Base-by-base conservation (phyloP, 2,113 vertebrate genomes). In the Lagenorhynchus albirostris region DNA sequence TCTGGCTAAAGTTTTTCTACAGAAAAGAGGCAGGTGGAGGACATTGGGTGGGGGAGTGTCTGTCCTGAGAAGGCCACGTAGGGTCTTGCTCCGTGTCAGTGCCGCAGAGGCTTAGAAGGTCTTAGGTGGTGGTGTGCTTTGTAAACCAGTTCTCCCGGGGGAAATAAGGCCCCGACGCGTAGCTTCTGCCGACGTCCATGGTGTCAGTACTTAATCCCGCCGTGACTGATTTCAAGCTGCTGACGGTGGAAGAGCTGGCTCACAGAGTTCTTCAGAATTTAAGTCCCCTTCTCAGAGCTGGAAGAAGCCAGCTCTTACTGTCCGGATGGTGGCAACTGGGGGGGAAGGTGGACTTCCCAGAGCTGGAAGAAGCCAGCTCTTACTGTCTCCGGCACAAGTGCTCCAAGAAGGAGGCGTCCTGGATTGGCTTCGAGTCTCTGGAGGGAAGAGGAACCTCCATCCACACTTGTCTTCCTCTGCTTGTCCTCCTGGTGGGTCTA, bases 131-230 rank as follows among this genome's bases (percentile, higher is more conserved):
- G 23, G 14, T 17, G 3, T 38, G 13, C 47, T 15, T 21, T 29
- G 36, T 12, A 10, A 60, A 4, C 36, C 10, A 1, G 20, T 47
- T 55, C 9, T 44, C 17, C 29, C 17, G 8, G 23, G 23, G 14
- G 15, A 12, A 29, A 31, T 11, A 44, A 50, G 15, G 23, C 41
- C 31, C 11, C 29, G 36, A 41, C 4, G 12, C 17, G 47, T 2
- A 2, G 76, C 36, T 17, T 2, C 41, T 13, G 9, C 36, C 29
- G 1, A 18, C 4, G 17, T 6, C 74, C 31, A 0, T n/a, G 21
- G 50, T 70, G 77, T 13, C 33, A 58, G 17, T 1, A 13, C 33
- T 15, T 9, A 6, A 6, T 3, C 14, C 50, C 1, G 2, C 20
- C 63, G 0, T 12, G 21, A 70, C 15, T 38, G 47, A n/a, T 58